A percentile compares a stretch with the other conserved stretches of the same genome.
phyloP scores from a whole-genome alignment of 2,888 invertebrate genomes.

The Xanthostigma xanthostigma region DNA sequence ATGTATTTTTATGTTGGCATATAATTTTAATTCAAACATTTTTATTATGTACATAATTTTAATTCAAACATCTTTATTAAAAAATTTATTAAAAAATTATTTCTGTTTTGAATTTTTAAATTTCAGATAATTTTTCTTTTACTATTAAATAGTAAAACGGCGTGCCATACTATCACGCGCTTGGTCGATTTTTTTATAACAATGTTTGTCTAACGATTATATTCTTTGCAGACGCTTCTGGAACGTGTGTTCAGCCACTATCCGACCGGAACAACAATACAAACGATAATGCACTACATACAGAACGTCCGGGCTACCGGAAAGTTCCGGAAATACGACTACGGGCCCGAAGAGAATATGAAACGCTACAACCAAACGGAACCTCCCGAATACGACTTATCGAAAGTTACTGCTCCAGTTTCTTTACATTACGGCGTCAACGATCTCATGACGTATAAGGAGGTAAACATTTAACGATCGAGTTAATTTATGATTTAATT shows the following conservation, averaged over 20 bases:
- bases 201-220: no score
- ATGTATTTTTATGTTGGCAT: no score
- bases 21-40: no score
- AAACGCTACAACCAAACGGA: neutral
- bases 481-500: no score
- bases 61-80: no score
- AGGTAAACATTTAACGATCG: neutral
- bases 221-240: conserved; percentile 23
- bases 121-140: no score
- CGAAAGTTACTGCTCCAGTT: neutral
- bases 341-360: neutral
- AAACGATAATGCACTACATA: conserved; percentile 30
- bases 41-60: no score
- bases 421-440: conserved; percentile 2
- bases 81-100: neutral
- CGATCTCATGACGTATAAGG: neutral
- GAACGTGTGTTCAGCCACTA: conserved; percentile 22
- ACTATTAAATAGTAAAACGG: no score
- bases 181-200: no score
- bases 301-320: conserved; percentile 18
- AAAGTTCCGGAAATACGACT: neutral
- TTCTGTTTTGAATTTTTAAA: neutral
- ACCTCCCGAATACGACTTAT: neutral
- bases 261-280: conserved; percentile 35
- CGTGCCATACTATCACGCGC: no score